phyloP scores from a whole-genome alignment of 2,113 vertebrate species.

The Phylloscopus whistleri region DNA sequence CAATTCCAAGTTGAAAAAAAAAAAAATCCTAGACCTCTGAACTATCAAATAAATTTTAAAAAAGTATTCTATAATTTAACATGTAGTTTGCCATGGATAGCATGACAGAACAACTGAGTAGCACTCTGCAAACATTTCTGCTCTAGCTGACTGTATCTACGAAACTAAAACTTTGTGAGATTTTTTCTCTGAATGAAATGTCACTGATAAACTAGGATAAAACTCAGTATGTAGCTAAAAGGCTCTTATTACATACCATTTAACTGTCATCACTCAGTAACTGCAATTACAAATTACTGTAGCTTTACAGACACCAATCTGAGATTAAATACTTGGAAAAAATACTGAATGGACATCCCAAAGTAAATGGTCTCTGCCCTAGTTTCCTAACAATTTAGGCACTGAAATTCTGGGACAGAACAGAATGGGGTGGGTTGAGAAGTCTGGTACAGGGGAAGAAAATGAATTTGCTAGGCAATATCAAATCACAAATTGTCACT shows the following conservation, averaged over 20 bases:
- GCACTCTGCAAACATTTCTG: neutral
- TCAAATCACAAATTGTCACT: neutral
- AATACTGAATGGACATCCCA: neutral
- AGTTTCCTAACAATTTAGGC: neutral
- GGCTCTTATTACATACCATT: conserved; percentile 22
- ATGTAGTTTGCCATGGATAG: neutral
- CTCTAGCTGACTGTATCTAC: neutral
- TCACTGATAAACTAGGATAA: conserved; percentile 42
- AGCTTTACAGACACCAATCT: conserved; percentile 1
- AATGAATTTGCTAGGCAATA: neutral
- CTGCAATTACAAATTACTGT: conserved; percentile 37
- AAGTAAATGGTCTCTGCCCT: conserved; percentile 3
- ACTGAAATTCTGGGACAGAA: neutral
- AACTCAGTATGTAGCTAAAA: conserved; percentile 43
- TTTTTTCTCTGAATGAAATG: conserved; percentile 40
- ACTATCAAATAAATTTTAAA: neutral
- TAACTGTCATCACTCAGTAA: conserved; percentile 44
- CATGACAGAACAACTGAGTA: neutral
- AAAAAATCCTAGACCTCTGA: neutral
- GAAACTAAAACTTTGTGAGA: conserved; percentile 7
- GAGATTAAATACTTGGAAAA: conserved; percentile 21
- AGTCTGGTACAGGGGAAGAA: neutral
- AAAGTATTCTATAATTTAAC: neutral
- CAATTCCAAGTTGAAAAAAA: neutral
- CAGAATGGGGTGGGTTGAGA: neutral